phyloP scores from a whole-genome alignment of 2,888 invertebrate species.

The Lithophane socia region DNA sequence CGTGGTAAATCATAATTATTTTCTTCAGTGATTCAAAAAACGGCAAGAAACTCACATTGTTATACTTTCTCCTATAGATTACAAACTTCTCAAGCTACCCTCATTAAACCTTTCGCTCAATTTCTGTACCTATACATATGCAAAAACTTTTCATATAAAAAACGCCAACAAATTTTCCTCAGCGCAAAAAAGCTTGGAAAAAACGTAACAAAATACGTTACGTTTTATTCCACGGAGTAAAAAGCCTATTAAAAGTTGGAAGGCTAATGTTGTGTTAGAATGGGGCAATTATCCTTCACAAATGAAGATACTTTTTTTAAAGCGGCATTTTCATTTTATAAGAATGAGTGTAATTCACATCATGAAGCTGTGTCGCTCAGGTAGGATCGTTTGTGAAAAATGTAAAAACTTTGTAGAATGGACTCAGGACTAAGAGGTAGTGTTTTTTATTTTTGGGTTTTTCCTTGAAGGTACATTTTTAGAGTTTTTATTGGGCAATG shows the following conservation, averaged over 20 bases:
- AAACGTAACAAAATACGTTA: slow-evolving; percentile 64
- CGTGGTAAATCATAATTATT: not conserved
- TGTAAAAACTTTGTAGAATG: slow-evolving; percentile 46
- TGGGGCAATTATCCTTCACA: slow-evolving; percentile 71
- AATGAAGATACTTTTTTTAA: slow-evolving; percentile 70
- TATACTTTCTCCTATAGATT: not conserved
- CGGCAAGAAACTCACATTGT: not conserved
- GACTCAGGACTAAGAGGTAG: slow-evolving; percentile 3
- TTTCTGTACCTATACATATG: slow-evolving; percentile 42
- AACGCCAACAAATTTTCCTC: slow-evolving; percentile 39
- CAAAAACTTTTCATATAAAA: slow-evolving; percentile 59
- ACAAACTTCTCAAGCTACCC: slow-evolving; percentile 9
- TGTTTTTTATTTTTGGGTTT: slow-evolving; percentile 1
- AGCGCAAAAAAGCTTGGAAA: slow-evolving; percentile 38
- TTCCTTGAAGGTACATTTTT: not conserved
- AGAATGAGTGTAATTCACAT: slow-evolving; percentile 60
- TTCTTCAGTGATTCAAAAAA: not conserved
- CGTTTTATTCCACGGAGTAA: slow-evolving; percentile 64
- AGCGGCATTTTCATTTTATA: slow-evolving; percentile 62
- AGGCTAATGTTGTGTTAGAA: slow-evolving; percentile 72
- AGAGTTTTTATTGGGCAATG: not conserved
- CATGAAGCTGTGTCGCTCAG: slow-evolving; percentile 43
- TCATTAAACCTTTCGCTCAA: slow-evolving; percentile 44
- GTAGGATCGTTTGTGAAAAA: slow-evolving; percentile 37
- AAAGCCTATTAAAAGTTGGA: slow-evolving; percentile 71